Base-by-base conservation (phyloP, 2,797 vertebrate genomes). In the Thaleichthys pacificus region DNA sequence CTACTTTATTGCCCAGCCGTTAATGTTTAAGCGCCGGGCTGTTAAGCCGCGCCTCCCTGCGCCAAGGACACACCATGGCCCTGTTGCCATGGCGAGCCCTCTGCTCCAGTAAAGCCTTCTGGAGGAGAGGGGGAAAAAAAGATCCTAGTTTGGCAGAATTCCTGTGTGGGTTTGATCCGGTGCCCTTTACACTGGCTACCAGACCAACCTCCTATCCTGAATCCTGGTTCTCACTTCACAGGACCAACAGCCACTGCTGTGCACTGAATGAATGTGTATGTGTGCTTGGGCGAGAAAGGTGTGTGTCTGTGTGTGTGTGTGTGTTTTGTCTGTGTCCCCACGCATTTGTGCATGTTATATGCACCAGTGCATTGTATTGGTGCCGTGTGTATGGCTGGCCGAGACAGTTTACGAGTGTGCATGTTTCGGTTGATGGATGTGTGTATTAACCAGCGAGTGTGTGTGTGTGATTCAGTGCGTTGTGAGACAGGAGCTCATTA, bases 21-120 rank as follows among this genome's bases (percentile, higher is more conserved):
- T 92, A 89, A 86, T 89, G 86, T 86, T 84, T 89, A 89, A 87
- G 82, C 72, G 76, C 76, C 74, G 63, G 85, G 71, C 77, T 68
- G 74, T 83, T 85, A 82, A 86, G 77, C 68, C 73, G 80, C 81
- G 71, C 75, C 77, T 81, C 76, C 77, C 73, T 71, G 71, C 56
- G 56, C 78, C 77, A 77, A 87, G 81, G 86, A 82, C 78, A 80
- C 74, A 15, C 77, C 82, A 72, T 69, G 22, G 74, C 78, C 76
- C 75, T 14, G 79, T 87, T 89, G 80, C 86, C 82, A 88, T 80
- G 78, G 80, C 51, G 63, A 69, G 26, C 47, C 71, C 71, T 68
- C 68, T 75, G 68, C 72, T 82, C 56, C 71, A 77, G 35, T 78
- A 74, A 85, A 77, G 85, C 84, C 87, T 88, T 86, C 74, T 86